A percentile compares a stretch with the other conserved stretches of the same genome.
Conservation (phyloP, 2,797 vertebrate genomes). For the Chrosomus eos region DNA sequence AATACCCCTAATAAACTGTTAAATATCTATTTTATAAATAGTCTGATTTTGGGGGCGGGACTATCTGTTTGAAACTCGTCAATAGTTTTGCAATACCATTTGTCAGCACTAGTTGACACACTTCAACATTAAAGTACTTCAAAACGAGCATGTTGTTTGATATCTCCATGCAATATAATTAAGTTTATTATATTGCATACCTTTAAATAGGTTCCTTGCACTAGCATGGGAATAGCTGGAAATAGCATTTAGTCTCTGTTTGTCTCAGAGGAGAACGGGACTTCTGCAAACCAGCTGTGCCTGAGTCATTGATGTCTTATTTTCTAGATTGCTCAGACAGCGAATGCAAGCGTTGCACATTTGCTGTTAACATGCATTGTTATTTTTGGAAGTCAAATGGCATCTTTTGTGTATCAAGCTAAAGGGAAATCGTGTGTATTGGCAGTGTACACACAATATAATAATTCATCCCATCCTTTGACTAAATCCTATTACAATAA, state of each 20-base stretch:
- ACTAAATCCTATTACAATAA: no score
- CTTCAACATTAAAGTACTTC: neutral
- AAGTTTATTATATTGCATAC: neutral
- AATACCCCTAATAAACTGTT: no score
- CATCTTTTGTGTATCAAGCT: neutral
- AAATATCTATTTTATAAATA: no score
- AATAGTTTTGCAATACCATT: no score
- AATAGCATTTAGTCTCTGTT: neutral
- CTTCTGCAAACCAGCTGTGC: neutral
- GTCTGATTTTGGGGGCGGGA: no score
- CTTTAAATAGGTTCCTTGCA: neutral
- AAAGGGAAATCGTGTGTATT: neutral
- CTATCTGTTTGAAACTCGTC: no score
- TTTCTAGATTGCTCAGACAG: neutral
- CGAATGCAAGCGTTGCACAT: neutral
- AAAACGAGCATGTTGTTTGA: neutral
- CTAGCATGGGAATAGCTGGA: neutral
- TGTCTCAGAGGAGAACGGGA: slow-evolving; percentile 23
- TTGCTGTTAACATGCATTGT: slow-evolving; percentile 10
- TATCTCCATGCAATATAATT: neutral
- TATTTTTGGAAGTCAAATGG: slow-evolving; percentile 1
- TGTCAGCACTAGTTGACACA: neutral
- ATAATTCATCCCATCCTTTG: no score
- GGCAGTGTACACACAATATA: no score
- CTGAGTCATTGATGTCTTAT: slow-evolving; percentile 16